Percentiles rank a stretch among this genome's conserved stretches.
These are phyloP conservation scores for Chymomyza caudatula DNA, from an alignment of 2,888 invertebrate species.

Conservation along the genomic window DNA sequence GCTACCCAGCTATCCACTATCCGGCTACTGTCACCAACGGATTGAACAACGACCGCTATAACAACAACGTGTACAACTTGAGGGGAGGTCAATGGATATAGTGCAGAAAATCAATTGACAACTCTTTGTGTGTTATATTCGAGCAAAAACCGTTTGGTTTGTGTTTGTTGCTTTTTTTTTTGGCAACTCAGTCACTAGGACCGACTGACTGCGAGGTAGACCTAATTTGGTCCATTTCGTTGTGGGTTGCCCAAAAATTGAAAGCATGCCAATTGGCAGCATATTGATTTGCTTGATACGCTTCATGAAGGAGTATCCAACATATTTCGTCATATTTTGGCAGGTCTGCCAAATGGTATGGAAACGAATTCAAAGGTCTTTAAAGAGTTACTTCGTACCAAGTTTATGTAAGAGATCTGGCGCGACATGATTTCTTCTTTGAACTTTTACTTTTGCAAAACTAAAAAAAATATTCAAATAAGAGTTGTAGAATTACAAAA, in stretches of 20 bases:
- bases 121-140: constrained; percentile 52
- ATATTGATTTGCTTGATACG: constrained; percentile 41
- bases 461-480: no score
- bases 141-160: constrained; percentile 31
- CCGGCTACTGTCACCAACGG: background rate
- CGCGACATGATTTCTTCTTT: background rate
- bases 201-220: background rate
- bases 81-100: constrained; percentile 67
- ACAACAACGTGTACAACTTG: constrained; percentile 32
- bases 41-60: constrained; percentile 17
- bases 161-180: constrained; percentile 20
- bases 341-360: background rate
- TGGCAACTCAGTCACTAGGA: constrained; percentile 5
- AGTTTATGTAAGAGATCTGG: background rate
- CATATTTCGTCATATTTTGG: background rate
- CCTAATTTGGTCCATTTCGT: constrained; percentile 41
- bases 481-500: no score
- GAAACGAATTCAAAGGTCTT: background rate
- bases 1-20: background rate
- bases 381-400: background rate
- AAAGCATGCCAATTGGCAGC: constrained; percentile 60
- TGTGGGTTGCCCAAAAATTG: constrained; percentile 36
- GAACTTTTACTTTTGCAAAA: no score
- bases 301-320: background rate
- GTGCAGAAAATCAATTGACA: constrained; percentile 76